Evolutionary conservation across 2,113 vertebrate species (phyloP).

Genomic region (Verasper variegatus): DNA sequence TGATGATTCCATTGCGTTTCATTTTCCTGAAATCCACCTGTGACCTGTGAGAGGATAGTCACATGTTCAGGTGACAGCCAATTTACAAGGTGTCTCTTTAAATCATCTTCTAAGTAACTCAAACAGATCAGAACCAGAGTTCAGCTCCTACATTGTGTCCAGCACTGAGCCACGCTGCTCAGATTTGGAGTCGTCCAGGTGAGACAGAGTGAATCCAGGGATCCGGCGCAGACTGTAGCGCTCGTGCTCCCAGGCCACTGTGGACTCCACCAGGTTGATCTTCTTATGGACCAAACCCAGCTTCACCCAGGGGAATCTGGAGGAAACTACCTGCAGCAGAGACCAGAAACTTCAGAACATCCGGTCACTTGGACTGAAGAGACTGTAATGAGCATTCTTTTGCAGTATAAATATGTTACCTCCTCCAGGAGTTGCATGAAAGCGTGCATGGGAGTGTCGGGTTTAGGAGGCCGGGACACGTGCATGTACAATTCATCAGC

Average conservation of each 20-base stretch:
- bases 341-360: not conserved
- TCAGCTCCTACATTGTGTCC: slow-evolving; percentile 75
- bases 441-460: slow-evolving; percentile 65
- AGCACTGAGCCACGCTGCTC: slow-evolving; percentile 79
- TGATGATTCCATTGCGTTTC: slow-evolving; percentile 78
- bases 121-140: not conserved
- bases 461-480: slow-evolving; percentile 81
- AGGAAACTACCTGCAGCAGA: slow-evolving; percentile 75
- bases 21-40: slow-evolving; percentile 81
- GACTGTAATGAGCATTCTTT: not conserved
- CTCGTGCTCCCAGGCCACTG: slow-evolving; percentile 84
- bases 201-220: slow-evolving; percentile 83
- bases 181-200: slow-evolving; percentile 79
- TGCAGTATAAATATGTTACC: slow-evolving; percentile 53
- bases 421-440: slow-evolving; percentile 81
- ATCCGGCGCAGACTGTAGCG: slow-evolving; percentile 81
- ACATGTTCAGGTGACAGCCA: not conserved
- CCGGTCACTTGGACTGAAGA: not conserved
- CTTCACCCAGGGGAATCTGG: slow-evolving; percentile 80
- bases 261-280: slow-evolving; percentile 82
- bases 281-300: slow-evolving; percentile 83
- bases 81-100: not conserved
- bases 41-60: slow-evolving; percentile 59
- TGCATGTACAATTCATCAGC: slow-evolving; percentile 81
- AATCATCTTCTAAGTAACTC: not conserved